Conservation (phyloP, 2,113 vertebrate species). For the Hippoglossus stenolepis region DNA sequence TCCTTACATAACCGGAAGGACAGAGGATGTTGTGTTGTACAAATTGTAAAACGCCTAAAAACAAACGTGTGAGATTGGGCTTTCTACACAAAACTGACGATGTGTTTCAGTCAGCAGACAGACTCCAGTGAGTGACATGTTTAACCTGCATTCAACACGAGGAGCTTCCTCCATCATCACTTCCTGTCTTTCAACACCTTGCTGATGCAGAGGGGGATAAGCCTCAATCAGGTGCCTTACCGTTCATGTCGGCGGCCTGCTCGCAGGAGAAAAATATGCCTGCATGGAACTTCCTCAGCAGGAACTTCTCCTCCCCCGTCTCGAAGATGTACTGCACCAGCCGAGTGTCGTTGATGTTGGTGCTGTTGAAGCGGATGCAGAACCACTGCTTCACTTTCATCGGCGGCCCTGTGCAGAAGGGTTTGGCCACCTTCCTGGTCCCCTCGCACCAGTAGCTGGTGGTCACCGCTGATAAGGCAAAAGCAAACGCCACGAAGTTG, state of each 20-base stretch:
- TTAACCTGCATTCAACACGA: too few relatives aligned
- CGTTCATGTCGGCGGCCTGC: conserved; percentile 82
- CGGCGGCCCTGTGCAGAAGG: conserved; percentile 84
- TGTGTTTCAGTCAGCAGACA: too few relatives aligned
- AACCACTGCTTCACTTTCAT: conserved; percentile 73
- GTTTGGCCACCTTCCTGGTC: conserved; percentile 88
- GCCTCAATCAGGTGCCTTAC: conserved; percentile 73
- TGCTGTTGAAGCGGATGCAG: conserved; percentile 87
- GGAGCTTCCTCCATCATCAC: neutral
- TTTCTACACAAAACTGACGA: too few relatives aligned
- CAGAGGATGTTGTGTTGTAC: too few relatives aligned
- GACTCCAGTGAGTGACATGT: neutral
- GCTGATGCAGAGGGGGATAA: neutral
- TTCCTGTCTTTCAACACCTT: conserved; percentile 19
- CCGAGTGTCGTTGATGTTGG: conserved; percentile 81
- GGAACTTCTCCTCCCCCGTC: conserved; percentile 89
- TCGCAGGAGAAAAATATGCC: conserved; percentile 93
- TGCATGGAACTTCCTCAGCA: conserved; percentile 86
- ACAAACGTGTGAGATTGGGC: too few relatives aligned
- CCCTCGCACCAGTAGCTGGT: conserved; percentile 95
- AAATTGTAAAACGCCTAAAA: too few relatives aligned
- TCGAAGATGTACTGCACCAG: conserved; percentile 91
- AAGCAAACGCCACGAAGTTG: conserved; percentile 85
- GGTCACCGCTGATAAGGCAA: conserved; percentile 87
- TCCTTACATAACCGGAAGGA: too few relatives aligned